Evolutionary conservation across 2,888 invertebrate species (phyloP), one percentile per base, ranked within the genome.

Genomic region (Melipona beecheii): DNA sequence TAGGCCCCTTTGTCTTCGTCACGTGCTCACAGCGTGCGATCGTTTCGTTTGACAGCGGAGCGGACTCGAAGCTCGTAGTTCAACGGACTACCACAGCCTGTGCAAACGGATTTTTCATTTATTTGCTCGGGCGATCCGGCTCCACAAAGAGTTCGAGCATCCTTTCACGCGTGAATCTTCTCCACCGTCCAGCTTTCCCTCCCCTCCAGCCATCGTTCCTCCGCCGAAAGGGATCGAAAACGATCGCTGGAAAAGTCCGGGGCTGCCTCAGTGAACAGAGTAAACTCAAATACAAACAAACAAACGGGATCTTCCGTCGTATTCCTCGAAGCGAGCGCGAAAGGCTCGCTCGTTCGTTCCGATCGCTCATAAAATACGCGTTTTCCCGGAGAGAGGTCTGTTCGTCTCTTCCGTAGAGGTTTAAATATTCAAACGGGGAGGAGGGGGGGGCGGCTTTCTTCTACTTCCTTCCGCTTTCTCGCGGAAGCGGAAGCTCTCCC

Each of bases 331-430:
- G 65, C 76, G 82, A 27, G 27, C 27, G 4, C 27, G 21, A 21
- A 19, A 64, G 21, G 31, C 13, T 21, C 27, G 89, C 68, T 86
- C 85, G 89, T 87, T 91, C 89, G 36, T 36, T 9, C 43, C 43
- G 91, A 92, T 92, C 90, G 91, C 90, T 92, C 91, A 92, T 92
- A 91, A 92, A 92, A 92, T 90, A 88, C 89, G 90, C 90, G 90
- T 91, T 91, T 91, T 86, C 43, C 11, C 19, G 17, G 17, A 90
- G 88, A 89, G 90, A 88, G 88, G 89, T 87, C 88, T 90, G 27
- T 88, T 87, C 87, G 86, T 79, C 56, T 58, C 56, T 78, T 56
- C 50, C 2, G 60, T 6, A 43, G 43, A 43, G 82, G 72, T 86
- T 92, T 90, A 91, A 92, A 92, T 92, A 92, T 92, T 92, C 92